Conservation (phyloP, 37 sponge, comb jelly and placozoan species). For the Halisarca cf. caerulea region DNA sequence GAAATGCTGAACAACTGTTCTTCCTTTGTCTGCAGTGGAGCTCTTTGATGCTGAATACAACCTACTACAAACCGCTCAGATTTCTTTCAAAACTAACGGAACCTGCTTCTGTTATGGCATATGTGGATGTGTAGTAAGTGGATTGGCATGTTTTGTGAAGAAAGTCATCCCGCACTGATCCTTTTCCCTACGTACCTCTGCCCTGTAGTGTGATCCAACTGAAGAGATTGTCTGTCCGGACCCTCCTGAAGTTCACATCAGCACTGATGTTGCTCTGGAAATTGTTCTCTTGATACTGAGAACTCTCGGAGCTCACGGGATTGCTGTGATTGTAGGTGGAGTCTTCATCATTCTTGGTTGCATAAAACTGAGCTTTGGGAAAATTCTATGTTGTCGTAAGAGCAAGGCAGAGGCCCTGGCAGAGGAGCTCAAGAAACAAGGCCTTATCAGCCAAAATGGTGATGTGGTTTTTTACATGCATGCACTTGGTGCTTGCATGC, state of each 20-base stretch:
- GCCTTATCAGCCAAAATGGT: conserved; percentile 24
- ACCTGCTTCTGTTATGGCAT: conserved; percentile 80
- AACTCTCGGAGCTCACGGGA: conserved; percentile 59
- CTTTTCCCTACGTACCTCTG: too few species aligned
- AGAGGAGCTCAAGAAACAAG: conserved; percentile 55
- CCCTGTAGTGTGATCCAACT: not conserved
- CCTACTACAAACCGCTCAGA: conserved; percentile 58
- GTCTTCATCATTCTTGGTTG: conserved; percentile 59
- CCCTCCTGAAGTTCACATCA: conserved; percentile 23
- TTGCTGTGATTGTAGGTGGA: conserved; percentile 54
- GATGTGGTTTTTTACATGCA: not conserved
- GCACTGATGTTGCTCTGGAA: not conserved
- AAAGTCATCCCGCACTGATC: not conserved
- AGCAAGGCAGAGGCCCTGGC: conserved; percentile 61
- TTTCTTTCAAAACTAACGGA: conserved; percentile 53
- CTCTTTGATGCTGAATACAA: conserved; percentile 65
- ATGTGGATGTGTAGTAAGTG: conserved; percentile 77
- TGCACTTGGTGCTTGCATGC: not conserved
- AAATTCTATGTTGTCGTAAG: conserved; percentile 67
- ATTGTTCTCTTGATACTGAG: conserved; percentile 47
- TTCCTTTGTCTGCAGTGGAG: conserved; percentile 43
- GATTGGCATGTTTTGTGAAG: not conserved
- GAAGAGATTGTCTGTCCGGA: conserved; percentile 45
- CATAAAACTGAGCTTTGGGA: conserved; percentile 70
- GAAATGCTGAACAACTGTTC: too few species aligned